Conservation (phyloP, 2,113 vertebrate species). For the Pipra filicauda region DNA sequence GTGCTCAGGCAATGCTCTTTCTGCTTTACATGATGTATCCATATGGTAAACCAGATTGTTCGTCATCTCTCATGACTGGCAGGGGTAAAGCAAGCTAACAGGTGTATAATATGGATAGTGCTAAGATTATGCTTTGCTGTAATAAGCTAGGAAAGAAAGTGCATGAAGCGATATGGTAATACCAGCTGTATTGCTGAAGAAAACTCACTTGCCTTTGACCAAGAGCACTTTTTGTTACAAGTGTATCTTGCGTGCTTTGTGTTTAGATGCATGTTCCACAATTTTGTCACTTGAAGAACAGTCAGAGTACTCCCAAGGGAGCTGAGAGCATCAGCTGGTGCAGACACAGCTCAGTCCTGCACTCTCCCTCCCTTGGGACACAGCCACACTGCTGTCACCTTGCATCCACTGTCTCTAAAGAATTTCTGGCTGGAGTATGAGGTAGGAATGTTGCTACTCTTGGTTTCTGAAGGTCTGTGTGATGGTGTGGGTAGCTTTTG, state of each 20-base stretch:
- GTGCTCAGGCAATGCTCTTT: background rate
- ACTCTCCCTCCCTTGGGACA: fast-evolving
- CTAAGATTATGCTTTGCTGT: background rate
- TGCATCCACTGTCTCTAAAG: background rate
- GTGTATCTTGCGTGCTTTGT: background rate
- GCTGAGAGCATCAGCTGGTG: background rate
- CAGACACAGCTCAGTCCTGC: background rate
- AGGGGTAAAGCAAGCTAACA: background rate
- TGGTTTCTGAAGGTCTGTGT: background rate
- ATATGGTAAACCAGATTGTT: background rate
- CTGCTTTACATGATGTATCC: background rate
- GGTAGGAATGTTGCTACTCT: background rate
- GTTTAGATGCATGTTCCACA: background rate
- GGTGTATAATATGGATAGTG: background rate
- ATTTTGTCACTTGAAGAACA: background rate
- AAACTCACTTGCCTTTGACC: background rate
- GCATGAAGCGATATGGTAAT: background rate
- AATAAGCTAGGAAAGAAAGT: background rate
- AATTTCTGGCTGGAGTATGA: background rate
- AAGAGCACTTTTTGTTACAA: background rate
- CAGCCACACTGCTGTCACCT: background rate
- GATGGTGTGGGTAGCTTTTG: background rate
- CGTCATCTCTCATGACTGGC: background rate
- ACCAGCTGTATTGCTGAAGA: background rate
- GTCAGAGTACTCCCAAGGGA: background rate